Evolutionary conservation across 2,797 vertebrate genomes (phyloP), one percentile per base, ranked within the genome.

Genomic region (Pelochelys cantorii): DNA sequence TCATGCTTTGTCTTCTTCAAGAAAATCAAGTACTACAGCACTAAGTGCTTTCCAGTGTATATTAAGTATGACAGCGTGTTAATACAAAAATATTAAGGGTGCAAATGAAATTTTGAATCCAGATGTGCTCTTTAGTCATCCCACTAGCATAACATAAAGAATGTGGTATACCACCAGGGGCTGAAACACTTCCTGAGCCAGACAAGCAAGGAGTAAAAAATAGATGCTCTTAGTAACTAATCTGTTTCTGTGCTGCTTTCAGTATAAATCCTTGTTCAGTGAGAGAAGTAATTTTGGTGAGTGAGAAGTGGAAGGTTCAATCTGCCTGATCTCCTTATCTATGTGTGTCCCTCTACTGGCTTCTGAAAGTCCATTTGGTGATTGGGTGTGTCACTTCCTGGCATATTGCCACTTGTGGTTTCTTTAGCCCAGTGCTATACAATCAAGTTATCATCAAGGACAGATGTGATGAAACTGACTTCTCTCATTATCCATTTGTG

Each of bases 21-120:
- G 89, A 85, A 97, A 97, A 96, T 94, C 92, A 90, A 94, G 93
- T 95, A 93, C 96, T 87, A 81, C 0, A 86, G 59, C 91, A 92
- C 93, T 96, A 85, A 95, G 96, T 90, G 95, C 95, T 68, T 96
- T 96, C 96, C 85, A 85, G 89, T 93, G 52, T 97, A 96, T 97
- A 98, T 98, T 98, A 97, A 96, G 59, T 95, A 97, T 97, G 97
- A 98, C 97, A 98, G 94, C 92, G 96, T 57, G 93, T 95, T 97
- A 98, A 98, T 97, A 94, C 94, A 97, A 94, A 96, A 96, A 97
- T 85, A 92, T 96, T 97, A 90, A 95, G 92, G 83, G 94, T 97
- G 97, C 97, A 97, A 97, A 97, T 97, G 96, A 97, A 97, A 98
- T 97, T 98, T 94, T 97, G 95, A 95, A 97, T 97, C 97, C 97